Evolutionary conservation across 2,888 invertebrate species (phyloP).

Genomic region (Agrotis ipsilon): DNA sequence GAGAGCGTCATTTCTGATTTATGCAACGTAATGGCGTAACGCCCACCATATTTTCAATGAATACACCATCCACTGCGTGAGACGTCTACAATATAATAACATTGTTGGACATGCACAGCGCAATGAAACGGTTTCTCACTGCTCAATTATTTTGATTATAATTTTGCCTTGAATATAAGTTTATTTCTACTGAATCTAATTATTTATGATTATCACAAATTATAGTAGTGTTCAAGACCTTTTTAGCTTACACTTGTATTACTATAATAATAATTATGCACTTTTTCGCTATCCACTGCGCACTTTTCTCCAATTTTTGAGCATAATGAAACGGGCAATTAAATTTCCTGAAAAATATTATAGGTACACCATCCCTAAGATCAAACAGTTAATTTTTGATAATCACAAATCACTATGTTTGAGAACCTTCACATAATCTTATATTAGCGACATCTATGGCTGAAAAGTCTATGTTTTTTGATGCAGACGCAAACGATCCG

Average conservation of each 20-base stretch:
- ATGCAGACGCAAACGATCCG: background rate
- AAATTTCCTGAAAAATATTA: too few relatives aligned
- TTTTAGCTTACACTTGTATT: background rate
- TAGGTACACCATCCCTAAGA: background rate
- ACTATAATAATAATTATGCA: background rate
- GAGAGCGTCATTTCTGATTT: background rate
- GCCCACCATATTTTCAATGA: background rate
- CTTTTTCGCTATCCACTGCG: background rate
- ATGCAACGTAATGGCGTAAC: slow-evolving; percentile 30
- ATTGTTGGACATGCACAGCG: background rate
- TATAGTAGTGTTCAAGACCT: background rate
- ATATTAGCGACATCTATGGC: background rate
- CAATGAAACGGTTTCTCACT: slow-evolving; percentile 2
- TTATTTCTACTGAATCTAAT: slow-evolving; percentile 1
- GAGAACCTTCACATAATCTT: background rate
- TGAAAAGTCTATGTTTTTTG: background rate
- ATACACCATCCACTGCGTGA: background rate
- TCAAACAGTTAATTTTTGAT: background rate
- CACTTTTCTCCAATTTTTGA: background rate
- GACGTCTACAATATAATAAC: background rate
- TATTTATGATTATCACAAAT: slow-evolving; percentile 27
- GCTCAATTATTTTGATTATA: slow-evolving; percentile 8
- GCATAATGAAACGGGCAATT: slow-evolving; percentile 11
- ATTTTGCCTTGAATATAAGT: background rate
- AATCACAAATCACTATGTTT: slow-evolving; percentile 1